Percentiles rank a stretch among this genome's conserved stretches.
phyloP scores from a whole-genome alignment of 2,888 invertebrate species.

The Tryphoninae sp. region DNA sequence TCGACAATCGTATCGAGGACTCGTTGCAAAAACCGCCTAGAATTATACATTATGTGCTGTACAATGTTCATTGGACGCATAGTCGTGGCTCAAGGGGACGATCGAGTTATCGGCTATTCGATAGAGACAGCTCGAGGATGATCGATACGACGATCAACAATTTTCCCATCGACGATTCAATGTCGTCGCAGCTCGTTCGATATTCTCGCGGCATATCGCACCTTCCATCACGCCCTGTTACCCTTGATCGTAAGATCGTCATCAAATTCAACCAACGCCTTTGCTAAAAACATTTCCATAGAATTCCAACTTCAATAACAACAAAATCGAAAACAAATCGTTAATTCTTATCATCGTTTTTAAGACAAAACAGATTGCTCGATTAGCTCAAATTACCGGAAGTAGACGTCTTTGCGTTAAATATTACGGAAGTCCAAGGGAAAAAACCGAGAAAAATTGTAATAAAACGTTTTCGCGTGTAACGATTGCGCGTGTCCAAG shows the following conservation, averaged over 20 bases:
- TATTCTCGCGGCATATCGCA: constrained; percentile 41
- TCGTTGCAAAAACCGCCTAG: constrained; percentile 8
- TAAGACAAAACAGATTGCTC: too few relatives aligned
- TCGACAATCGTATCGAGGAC: constrained; percentile 22
- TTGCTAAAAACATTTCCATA: not conserved
- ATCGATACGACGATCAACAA: constrained; percentile 35
- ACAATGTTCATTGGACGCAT: not conserved
- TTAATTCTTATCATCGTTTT: too few relatives aligned
- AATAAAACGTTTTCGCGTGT: not conserved
- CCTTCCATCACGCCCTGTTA: constrained; percentile 30
- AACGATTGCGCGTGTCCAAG: not conserved
- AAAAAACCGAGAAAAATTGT: not conserved
- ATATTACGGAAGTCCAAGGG: not conserved
- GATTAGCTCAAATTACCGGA: not conserved
- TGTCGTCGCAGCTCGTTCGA: constrained; percentile 5
- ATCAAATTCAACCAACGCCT: constrained; percentile 37
- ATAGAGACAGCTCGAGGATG: constrained; percentile 45
- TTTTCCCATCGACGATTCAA: constrained; percentile 53
- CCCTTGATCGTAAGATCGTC: constrained; percentile 49
- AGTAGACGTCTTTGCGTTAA: not conserved
- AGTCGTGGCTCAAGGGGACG: constrained; percentile 48
- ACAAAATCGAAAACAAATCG: not conserved
- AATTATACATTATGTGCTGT: constrained; percentile 3
- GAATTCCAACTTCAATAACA: not conserved
- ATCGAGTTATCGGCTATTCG: constrained; percentile 37